Percentiles rank a stretch among this genome's conserved stretches.
Evolutionary conservation across 2,113 vertebrate genomes (phyloP).

Genomic region (Charadrius vociferus): DNA sequence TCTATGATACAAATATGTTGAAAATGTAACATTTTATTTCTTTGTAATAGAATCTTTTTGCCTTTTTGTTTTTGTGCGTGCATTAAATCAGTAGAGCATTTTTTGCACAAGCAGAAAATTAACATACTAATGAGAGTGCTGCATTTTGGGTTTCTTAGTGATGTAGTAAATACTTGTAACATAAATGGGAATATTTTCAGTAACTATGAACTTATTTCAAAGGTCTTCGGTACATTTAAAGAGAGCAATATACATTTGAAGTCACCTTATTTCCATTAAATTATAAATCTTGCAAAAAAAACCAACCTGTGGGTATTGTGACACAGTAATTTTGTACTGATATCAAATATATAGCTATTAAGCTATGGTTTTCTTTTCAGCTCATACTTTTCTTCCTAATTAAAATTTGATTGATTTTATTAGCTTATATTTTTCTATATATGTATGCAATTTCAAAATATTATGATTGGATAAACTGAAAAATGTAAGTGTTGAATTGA

Average conservation of each 20-base stretch:
- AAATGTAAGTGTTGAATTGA: conserved; percentile 22
- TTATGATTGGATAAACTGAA: conserved; percentile 1
- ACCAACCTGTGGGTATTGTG: neutral
- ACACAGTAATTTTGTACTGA: conserved; percentile 22
- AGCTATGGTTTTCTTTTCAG: conserved; percentile 28
- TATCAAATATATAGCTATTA: conserved; percentile 5
- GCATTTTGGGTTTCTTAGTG: neutral
- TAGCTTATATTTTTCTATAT: conserved; percentile 40
- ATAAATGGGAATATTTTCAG: conserved; percentile 12
- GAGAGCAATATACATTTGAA: conserved; percentile 19
- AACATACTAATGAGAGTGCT: neutral
- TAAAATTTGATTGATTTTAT: neutral
- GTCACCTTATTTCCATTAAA: conserved; percentile 53
- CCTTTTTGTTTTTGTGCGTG: neutral
- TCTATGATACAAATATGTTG: neutral
- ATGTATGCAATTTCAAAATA: conserved; percentile 10
- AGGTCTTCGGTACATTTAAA: neutral
- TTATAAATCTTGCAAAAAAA: neutral
- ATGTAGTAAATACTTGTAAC: neutral
- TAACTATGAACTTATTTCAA: neutral
- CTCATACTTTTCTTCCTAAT: neutral
- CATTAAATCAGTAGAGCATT: neutral
- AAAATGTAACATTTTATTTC: neutral
- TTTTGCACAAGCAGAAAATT: conserved; percentile 26
- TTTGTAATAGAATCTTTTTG: neutral